Evolutionary conservation across 2,888 invertebrate genomes (phyloP).

Genomic region (Cheilosia variabilis): DNA sequence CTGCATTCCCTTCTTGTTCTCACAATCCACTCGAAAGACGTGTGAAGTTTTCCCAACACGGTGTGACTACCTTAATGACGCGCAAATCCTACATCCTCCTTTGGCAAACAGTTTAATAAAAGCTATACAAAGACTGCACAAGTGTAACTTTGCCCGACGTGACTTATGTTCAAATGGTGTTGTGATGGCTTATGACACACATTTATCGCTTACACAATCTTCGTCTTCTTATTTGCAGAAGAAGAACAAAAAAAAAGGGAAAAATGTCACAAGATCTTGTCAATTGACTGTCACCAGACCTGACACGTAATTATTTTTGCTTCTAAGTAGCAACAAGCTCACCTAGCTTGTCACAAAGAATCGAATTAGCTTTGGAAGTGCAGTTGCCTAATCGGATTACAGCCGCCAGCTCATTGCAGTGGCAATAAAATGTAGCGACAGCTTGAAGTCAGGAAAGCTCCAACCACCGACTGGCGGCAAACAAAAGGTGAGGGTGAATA

Average conservation of each 20-base stretch:
- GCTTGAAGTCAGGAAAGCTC: constrained; percentile 42
- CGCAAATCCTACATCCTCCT: constrained; percentile 35
- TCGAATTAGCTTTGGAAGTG: constrained; percentile 67
- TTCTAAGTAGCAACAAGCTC: constrained; percentile 65
- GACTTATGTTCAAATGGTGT: constrained; percentile 68
- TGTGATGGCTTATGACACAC: constrained; percentile 67
- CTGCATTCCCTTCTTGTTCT: not conserved
- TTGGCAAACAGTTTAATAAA: constrained; percentile 16
- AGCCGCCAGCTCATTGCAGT: constrained; percentile 58
- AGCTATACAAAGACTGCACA: constrained; percentile 6
- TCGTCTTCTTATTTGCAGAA: constrained; percentile 43
- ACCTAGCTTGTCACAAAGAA: constrained; percentile 68
- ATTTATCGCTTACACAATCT: constrained; percentile 66
- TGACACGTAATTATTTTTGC: constrained; percentile 71
- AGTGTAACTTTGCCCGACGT: constrained; percentile 36
- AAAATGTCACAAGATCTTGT: constrained; percentile 60
- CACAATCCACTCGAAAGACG: not conserved
- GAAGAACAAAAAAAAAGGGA: not conserved
- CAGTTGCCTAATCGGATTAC: constrained; percentile 73
- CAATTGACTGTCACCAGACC: constrained; percentile 61
- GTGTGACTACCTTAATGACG: constrained; percentile 3
- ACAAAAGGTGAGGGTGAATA: constrained; percentile 33
- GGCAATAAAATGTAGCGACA: constrained; percentile 62
- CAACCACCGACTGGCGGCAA: not conserved
- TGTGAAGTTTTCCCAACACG: constrained; percentile 16